A percentile compares a stretch with the other conserved stretches of the same genome.
phyloP scores from a whole-genome alignment of 2,797 vertebrate genomes.

The Acanthurus lineatus region DNA sequence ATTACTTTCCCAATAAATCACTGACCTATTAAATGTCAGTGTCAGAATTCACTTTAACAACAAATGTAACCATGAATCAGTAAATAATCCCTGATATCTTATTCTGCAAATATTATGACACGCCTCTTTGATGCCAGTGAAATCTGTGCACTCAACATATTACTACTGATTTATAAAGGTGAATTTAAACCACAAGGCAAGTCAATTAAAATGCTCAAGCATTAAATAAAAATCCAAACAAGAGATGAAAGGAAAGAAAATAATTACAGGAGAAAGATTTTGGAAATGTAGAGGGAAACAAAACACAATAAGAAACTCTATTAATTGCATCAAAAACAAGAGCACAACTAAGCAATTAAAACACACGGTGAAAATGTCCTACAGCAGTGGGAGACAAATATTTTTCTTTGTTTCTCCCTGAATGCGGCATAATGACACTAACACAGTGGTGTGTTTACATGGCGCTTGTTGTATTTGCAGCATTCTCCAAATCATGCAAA shows the following conservation, averaged over 20 bases:
- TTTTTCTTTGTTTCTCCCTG: conserved; percentile 20
- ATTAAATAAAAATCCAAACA: background rate
- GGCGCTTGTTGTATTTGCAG: conserved; percentile 3
- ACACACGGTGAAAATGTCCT: background rate
- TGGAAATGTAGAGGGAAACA: background rate
- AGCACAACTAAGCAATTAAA: conserved; percentile 3
- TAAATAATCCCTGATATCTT: background rate
- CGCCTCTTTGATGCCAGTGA: background rate
- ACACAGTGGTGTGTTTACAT: conserved; percentile 1
- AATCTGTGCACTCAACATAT: background rate
- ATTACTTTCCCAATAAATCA: background rate
- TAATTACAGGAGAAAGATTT: background rate
- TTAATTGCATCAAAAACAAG: background rate
- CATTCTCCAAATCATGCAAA: conserved; percentile 7
- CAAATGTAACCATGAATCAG: background rate
- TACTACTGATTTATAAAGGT: background rate
- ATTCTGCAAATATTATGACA: background rate
- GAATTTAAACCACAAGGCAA: background rate
- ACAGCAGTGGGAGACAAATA: background rate
- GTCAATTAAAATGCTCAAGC: background rate
- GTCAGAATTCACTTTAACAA: too few species aligned
- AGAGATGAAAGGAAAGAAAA: background rate
- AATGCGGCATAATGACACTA: conserved; percentile 3
- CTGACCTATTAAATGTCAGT: background rate
- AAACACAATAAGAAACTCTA: background rate